These are phyloP conservation scores for Cyprinodon diabolis DNA, from an alignment of 2,797 vertebrate species.

Conservation along the genomic window DNA sequence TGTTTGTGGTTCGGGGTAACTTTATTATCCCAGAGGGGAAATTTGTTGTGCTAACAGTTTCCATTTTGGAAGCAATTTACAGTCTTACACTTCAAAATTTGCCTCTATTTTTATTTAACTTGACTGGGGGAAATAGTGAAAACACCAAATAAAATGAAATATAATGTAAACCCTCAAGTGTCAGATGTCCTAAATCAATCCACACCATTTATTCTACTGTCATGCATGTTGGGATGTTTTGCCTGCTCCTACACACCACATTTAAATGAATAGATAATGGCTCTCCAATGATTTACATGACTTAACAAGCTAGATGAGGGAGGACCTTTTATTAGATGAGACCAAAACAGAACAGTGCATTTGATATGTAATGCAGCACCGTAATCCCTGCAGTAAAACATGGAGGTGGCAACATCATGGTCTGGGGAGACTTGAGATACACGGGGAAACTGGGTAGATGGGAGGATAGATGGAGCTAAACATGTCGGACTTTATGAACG, in stretches of 20 bases:
- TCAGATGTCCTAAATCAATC: background rate
- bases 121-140: conserved; percentile 60
- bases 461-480: background rate
- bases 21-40: no score
- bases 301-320: no score
- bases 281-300: no score
- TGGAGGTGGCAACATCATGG: background rate
- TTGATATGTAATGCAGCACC: no score
- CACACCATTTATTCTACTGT: no score
- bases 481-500: background rate
- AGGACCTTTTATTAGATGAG: no score
- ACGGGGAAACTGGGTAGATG: background rate
- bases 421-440: background rate
- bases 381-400: background rate
- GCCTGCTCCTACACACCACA: background rate
- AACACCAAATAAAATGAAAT: conserved; percentile 44
- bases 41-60: no score
- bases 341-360: background rate
- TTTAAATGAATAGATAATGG: no score
- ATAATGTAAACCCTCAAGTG: conserved; percentile 1
- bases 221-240: background rate
- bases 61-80: conserved; percentile 20
- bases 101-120: conserved; percentile 50
- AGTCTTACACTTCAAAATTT: conserved; percentile 27
- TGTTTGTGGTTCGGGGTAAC: background rate